These are phyloP conservation scores for Poeciliopsis prolifica DNA, from an alignment of 2,113 vertebrate species.

Conservation along the genomic window DNA sequence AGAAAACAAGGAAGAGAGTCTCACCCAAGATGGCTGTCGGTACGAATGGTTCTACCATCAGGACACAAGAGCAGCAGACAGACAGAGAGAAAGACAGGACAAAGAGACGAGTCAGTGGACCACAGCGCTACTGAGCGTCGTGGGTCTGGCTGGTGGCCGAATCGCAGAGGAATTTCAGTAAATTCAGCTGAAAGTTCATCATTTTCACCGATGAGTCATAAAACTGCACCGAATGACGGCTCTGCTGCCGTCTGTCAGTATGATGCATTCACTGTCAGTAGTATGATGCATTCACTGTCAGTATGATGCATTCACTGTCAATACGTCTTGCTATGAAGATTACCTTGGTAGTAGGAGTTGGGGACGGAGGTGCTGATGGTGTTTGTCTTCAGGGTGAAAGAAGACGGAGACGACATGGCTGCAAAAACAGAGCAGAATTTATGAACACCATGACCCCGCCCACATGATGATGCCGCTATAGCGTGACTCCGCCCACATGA, in stretches of 20 bases:
- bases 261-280: background rate
- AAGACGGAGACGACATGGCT: constrained; percentile 94
- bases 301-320: background rate
- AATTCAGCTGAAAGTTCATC: too few species aligned
- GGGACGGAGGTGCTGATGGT: constrained; percentile 92
- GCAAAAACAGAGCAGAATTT: constrained; percentile 27
- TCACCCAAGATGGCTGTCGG: constrained; percentile 99
- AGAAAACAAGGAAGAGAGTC: constrained; percentile 74
- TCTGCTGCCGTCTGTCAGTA: background rate
- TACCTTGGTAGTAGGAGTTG: constrained; percentile 97
- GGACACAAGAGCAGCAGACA: constrained; percentile 79
- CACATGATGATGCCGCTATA: too few species aligned
- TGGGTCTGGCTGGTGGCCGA: too few species aligned
- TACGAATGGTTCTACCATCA: constrained; percentile 92
- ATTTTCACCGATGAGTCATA: background rate
- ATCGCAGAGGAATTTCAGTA: too few species aligned
- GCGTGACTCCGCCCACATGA: too few species aligned
- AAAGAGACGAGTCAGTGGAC: constrained; percentile 67
- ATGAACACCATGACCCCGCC: too few species aligned
- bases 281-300: too few species aligned
- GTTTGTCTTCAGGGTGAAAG: constrained; percentile 96
- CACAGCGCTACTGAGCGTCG: background rate
- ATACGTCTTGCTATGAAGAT: background rate
- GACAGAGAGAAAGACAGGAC: background rate
- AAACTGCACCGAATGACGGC: background rate